Percentiles rank a stretch among this genome's conserved stretches.
Evolutionary conservation across 2,888 invertebrate genomes (phyloP).

Genomic region (Agapetus fuscipes): DNA sequence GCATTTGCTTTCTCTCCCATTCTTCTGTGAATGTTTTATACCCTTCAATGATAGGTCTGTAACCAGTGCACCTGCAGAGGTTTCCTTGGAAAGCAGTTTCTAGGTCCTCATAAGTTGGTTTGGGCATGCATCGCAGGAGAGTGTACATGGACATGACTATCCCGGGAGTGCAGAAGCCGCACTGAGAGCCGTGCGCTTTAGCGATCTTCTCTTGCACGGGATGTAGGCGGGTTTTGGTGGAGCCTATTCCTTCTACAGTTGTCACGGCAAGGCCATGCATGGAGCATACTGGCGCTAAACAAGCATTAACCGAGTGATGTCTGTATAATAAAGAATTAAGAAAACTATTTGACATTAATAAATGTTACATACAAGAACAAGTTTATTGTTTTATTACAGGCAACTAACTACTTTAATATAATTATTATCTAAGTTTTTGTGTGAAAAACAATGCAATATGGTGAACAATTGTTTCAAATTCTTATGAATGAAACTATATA

Average conservation of each 20-base stretch:
- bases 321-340: conserved; percentile 30
- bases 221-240: conserved; percentile 65
- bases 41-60: conserved; percentile 86
- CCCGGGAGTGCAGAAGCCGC: conserved; percentile 93
- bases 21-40: conserved; percentile 76
- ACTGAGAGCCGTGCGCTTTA: conserved; percentile 88
- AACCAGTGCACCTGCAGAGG: conserved; percentile 89
- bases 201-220: conserved; percentile 83
- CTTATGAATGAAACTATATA: too few species aligned
- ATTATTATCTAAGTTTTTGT: too few species aligned
- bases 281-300: conserved; percentile 77
- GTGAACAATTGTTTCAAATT: too few species aligned
- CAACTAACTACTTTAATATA: too few species aligned
- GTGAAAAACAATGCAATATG: too few species aligned
- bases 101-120: conserved; percentile 65
- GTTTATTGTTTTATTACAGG: too few species aligned
- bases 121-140: conserved; percentile 60
- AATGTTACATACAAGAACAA: too few species aligned
- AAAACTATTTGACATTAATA: not conserved
- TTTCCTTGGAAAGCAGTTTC: conserved; percentile 76
- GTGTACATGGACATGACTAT: conserved; percentile 97
- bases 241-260: conserved; percentile 90
- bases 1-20: conserved; percentile 46
- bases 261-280: conserved; percentile 84
- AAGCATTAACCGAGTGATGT: conserved; percentile 81